Evolutionary conservation across 2,888 invertebrate genomes (phyloP), one percentile per base, ranked within the genome.

Genomic region (Mantis religiosa): DNA sequence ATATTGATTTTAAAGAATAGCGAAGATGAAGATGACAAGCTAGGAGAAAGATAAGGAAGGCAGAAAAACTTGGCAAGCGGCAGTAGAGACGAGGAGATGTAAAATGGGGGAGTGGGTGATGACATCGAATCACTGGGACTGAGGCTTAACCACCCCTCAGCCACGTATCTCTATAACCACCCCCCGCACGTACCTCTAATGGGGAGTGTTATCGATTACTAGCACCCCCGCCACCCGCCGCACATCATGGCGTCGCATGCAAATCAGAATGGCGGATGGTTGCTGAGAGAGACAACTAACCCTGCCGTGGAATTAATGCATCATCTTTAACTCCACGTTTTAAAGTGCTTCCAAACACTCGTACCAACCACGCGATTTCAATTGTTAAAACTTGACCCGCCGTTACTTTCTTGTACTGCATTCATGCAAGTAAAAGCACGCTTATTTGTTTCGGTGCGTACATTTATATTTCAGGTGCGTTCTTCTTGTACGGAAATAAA

Each of bases 181-280:
- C 87, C 86, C 87, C 87, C 86, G 87, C 87, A 54, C 85, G 82
- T 89, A 89, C 89, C 86, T 82, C 86, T 89, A 89, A 89, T 89
- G 89, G 89, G 87, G 86, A 89, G 86, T 89, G 89, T 89, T 89
- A 89, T 89, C 89, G 89, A 89, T 89, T 89, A 89, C 86, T 86
- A 81, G 89, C 87, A 9, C 82, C 81, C 28, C 84, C 71, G 28
- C 28, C 87, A 41, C 87, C 71, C 87, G 83, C 89, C 84, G 30
- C 47, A 89, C 88, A 87, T 89, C 90, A 89, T 89, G 89, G 89
- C 89, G 89, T 87, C 89, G 87, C 85, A 89, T 89, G 89, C 89
- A 89, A 89, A 89, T 89, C 88, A 89, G 89, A 87, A 89, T 89
- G 89, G 89, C 89, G 89, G 89, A 83, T 87, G 87, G 87, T 87